Base-by-base conservation (phyloP, 2,113 vertebrate species). In the Solea senegalensis region DNA sequence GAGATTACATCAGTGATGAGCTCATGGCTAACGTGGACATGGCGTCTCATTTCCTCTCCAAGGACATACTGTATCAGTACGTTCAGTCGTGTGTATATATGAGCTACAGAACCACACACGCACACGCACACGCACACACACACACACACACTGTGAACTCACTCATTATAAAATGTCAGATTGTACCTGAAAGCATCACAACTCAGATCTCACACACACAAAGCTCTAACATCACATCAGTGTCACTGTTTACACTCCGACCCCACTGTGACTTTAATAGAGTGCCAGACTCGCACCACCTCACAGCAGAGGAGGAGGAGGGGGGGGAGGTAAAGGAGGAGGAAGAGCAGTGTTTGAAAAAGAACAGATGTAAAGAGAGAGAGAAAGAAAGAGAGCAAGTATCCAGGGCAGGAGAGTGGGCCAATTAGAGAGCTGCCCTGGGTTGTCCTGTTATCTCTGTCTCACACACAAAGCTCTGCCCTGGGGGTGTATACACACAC, bases 391-490 rank as follows among this genome's bases (percentile, higher is more conserved):
- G 62, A 50, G 59, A 76, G 77, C 15, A 40, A 72, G 74, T 49
- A 86, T 85, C 72, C 76, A 2, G 83, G 81, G 86, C 74, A 82
- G 48, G 56, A 86, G 82, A 8, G 62, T 5, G 49, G 83, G 85
- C 89, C 89, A 90, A 90, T 90, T 86, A 90, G 77, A 90, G 79
- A 70, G 67, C 15, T 50, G 85, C 89, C 82, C 75, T 64, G 46
- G 83, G 85, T 86, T 13, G 79, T 85, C 72, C 75, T 80, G 77
- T 89, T 90, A 90, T 90, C 89, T 86, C 67, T 28, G 75, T 81
- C 81, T 45, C 81, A 85, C 74, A 76, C 83, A 86, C 74, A 79
- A 79, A 86, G 73, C 73, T 45, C 59, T 15, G 69, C 78, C 72
- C 74, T 63, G 60, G 56, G 72, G 66, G 34, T 49, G 46, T 61